Base-by-base conservation (phyloP, 2,797 vertebrate genomes). In the Urophycis tenuis region DNA sequence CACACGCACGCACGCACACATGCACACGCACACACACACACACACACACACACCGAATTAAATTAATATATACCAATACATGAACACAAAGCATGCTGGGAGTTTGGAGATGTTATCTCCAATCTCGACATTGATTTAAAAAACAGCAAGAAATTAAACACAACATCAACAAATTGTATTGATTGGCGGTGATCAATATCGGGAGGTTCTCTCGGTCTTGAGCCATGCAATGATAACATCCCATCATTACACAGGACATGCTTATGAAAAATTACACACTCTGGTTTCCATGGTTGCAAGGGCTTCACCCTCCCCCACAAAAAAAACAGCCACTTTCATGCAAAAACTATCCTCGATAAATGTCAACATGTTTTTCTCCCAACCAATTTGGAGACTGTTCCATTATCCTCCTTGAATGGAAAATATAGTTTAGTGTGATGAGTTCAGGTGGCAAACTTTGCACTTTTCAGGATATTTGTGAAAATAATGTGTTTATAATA, bases 311-410 rank as follows among this genome's bases (percentile, higher is more conserved):
- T 30, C 82, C 67, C 15, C 30, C 30, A 15, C 12, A 39, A 73
- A 79, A 83, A 87, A 77, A 81, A 82, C 74, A 74, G 67, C 83
- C 84, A 86, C 80, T 82, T 73, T 78, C 75, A 32, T 70, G 67
- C 36, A 79, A 70, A 81, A 77, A 82, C n/a, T 84, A 83, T 82
- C 82, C 76, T 41, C 35, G 80, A 74, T 79, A 77, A 82, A 83
- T 73, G 77, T 84, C 80, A 81, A 81, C 72, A 75, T 74, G 75
- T 9, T 73, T 77, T 79, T 53, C 79, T 74, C 49, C 11, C 17
- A 80, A 78, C 75, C 77, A 82, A 85, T 84, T 80, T 82, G 77
- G 30, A 14, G 74, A 81, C 74, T 53, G 49, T 74, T 79, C 0
- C 15, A 80, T 77, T 70, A 76, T 45, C 76, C 70, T 45, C 77